A percentile compares a stretch with the other conserved stretches of the same genome.
These are phyloP conservation scores for Erinaceus europaeus DNA, from an alignment of 2,113 vertebrate genomes.

Conservation along the genomic window DNA sequence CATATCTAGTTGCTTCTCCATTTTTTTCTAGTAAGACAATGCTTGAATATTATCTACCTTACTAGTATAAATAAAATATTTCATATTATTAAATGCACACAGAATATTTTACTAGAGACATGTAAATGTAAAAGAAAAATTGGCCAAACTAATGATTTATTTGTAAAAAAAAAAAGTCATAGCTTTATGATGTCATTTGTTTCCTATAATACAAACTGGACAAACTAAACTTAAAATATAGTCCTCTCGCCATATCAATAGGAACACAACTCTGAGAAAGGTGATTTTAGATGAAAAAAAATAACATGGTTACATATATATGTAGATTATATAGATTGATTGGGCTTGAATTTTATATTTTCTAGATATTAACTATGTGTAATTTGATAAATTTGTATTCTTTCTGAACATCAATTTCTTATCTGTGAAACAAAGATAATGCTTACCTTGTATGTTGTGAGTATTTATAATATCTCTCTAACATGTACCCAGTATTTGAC, in stretches of 20 bases:
- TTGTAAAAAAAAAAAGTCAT: constrained; percentile 12
- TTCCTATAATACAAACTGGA: neutral
- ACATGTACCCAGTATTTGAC: neutral
- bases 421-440: constrained; percentile 1
- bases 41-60: constrained; percentile 44
- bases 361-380: neutral
- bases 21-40: constrained; percentile 52
- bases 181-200: neutral
- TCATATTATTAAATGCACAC: constrained; percentile 37
- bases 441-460: neutral
- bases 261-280: neutral
- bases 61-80: constrained; percentile 74
- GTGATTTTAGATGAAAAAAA: constrained; percentile 10
- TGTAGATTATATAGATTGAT: neutral
- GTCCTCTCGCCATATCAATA: neutral
- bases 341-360: neutral
- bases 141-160: neutral
- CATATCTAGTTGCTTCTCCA: constrained; percentile 72
- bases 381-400: neutral
- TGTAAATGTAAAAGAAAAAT: constrained; percentile 16
- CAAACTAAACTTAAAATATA: neutral
- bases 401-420: neutral
- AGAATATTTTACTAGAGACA: neutral
- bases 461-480: neutral
- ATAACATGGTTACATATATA: no score